These are phyloP conservation scores for Cheiracanthium punctorium DNA, from an alignment of 2,888 invertebrate genomes.

Conservation along the genomic window DNA sequence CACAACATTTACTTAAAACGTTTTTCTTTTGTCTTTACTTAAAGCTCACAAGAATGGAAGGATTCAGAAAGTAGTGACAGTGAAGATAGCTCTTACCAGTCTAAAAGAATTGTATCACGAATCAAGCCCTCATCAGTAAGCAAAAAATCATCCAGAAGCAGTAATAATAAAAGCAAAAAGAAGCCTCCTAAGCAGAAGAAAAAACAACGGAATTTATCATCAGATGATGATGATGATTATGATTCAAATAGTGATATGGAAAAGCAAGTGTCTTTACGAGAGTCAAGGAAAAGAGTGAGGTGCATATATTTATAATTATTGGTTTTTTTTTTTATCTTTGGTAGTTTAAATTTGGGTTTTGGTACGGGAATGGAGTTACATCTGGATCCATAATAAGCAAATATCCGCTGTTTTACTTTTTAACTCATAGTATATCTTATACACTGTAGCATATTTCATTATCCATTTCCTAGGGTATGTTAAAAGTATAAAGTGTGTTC, in stretches of 20 bases:
- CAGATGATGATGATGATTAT: slow-evolving; percentile 73
- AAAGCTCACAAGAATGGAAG: slow-evolving; percentile 75
- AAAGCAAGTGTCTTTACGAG: slow-evolving; percentile 71
- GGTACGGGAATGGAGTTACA: no score
- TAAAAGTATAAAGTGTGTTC: no score
- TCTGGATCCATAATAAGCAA: no score
- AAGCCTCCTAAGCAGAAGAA: slow-evolving; percentile 33
- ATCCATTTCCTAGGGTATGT: no score
- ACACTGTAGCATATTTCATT: no score
- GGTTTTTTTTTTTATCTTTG: no score
- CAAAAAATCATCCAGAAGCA: not conserved
- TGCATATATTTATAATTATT: slow-evolving; percentile 28
- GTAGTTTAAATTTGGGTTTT: no score
- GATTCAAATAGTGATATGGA: slow-evolving; percentile 74
- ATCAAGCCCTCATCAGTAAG: not conserved
- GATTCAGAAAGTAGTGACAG: slow-evolving; percentile 73
- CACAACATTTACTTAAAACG: no score
- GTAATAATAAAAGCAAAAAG: slow-evolving; percentile 28
- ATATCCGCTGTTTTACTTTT: no score
- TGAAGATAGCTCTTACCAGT: slow-evolving; percentile 54
- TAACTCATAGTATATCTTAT: no score
- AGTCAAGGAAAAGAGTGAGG: slow-evolving; percentile 72
- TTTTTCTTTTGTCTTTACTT: slow-evolving; percentile 44
- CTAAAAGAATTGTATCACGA: not conserved
- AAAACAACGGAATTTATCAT: slow-evolving; percentile 70